Percentiles rank a stretch among this genome's conserved stretches.
Evolutionary conservation across 2,797 vertebrate genomes (phyloP).

Genomic region (Myioborus melanocephalus): DNA sequence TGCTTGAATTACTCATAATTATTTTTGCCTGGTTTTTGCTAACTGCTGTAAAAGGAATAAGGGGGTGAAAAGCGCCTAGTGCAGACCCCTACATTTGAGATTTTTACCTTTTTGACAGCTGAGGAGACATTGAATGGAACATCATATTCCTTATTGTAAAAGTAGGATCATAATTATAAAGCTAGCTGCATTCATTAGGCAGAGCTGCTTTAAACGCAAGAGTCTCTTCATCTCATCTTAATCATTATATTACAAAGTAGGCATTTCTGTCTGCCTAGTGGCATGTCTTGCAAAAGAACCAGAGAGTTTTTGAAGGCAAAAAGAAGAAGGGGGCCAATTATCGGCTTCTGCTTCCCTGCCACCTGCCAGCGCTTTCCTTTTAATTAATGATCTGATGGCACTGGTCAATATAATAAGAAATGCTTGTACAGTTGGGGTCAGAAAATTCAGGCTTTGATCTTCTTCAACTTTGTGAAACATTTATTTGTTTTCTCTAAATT

Average conservation of each 20-base stretch:
- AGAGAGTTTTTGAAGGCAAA: conserved; percentile 81
- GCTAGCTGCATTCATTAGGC: conserved; percentile 84
- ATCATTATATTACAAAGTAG: conserved; percentile 97
- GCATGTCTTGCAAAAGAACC: conserved; percentile 88
- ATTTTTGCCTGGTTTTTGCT: conserved; percentile 15
- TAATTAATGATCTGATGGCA: conserved; percentile 95
- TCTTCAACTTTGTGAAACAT: conserved; percentile 85
- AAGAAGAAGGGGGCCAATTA: conserved; percentile 97
- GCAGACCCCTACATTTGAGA: conserved; percentile 34
- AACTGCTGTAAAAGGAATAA: conserved; percentile 30
- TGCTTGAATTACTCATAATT: conserved; percentile 3
- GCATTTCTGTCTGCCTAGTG: conserved; percentile 92
- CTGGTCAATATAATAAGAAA: conserved; percentile 93
- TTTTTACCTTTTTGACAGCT: conserved; percentile 76
- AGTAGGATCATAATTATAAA: conserved; percentile 81
- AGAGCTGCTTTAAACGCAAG: conserved; percentile 78
- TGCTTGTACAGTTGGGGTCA: conserved; percentile 89
- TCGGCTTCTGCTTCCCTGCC: conserved; percentile 89
- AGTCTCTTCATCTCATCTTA: conserved; percentile 88
- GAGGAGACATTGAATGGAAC: conserved; percentile 71
- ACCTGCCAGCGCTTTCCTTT: conserved; percentile 94
- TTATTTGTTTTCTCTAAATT: conserved; percentile 88
- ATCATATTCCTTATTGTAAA: conserved; percentile 79
- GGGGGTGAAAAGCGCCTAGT: conserved; percentile 9
- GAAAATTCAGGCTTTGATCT: conserved; percentile 84